Evolutionary conservation across 2,888 invertebrate genomes (phyloP), one percentile per base, ranked within the genome.

Genomic region (Diaperis boleti): DNA sequence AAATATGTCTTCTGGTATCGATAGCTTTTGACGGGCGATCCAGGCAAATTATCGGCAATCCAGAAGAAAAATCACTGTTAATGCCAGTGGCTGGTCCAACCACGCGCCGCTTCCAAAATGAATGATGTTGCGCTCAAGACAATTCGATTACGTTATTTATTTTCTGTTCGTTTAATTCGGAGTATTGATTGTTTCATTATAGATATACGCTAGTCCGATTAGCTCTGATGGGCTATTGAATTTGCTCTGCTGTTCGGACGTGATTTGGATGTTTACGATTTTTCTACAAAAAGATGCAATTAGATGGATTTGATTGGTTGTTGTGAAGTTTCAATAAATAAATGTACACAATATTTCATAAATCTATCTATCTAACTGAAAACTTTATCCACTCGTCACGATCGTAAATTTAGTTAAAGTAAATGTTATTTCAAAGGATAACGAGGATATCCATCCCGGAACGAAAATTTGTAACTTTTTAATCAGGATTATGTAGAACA

Each of bases 171-270:
- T 63, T 63, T 63, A 63, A 59, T 63, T 45, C 54, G 42, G 10
- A 45, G 39, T 63, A 63, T 63, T 63, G 63, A 63, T 63, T 63
- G 63, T 63, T 63, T 59, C 59, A 63, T 59, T 63, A 62, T 39
- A 52, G 44, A 57, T 56, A 56, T 31, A 50, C 56, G 50, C 6
- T 42, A 42, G 56, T 56, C 62, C 56, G 59, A 63, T 63, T 52
- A 50, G 59, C 45, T 20, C 37, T 44, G 59, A 60, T 44, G 59
- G 49, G 29, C 59, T 49, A 57, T 62, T 57, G 54, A 63, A 62
- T 62, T 63, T 45, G 59, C 41, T 60, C 26, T 11, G 59, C 20
- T 52, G 50, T 18, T 55, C 54, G 50, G 59, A 57, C 63, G 63
- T 63, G 63, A 63, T 63, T 63, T 59, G 59, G 59, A 59, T 59